phyloP scores from a whole-genome alignment of 2,888 invertebrate species.

The Chesias legatella region DNA sequence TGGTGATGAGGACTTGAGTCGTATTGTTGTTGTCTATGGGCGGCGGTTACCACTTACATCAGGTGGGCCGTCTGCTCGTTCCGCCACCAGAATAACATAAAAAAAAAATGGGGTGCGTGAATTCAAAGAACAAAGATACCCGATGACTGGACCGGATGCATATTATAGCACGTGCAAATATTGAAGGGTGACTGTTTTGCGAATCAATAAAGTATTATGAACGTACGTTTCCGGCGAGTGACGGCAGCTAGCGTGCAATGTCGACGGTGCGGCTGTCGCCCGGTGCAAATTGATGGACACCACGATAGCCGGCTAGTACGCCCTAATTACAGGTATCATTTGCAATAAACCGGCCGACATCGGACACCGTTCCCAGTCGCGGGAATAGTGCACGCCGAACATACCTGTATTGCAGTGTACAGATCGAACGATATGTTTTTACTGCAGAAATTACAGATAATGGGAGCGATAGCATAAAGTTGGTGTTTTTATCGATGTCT shows the following conservation, averaged over 20 bases:
- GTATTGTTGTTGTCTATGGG: too few species aligned
- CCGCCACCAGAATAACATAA: too few species aligned
- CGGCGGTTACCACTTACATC: too few species aligned
- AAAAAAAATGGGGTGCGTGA: conserved; percentile 5
- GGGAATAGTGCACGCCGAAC: conserved; percentile 29
- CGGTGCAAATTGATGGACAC: conserved; percentile 62
- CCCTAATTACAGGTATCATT: conserved; percentile 75
- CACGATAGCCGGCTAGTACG: conserved; percentile 49
- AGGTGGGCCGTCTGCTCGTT: too few species aligned
- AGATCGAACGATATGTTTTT: conserved; percentile 19
- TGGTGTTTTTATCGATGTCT: background rate
- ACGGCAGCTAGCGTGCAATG: conserved; percentile 37
- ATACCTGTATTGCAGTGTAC: conserved; percentile 13
- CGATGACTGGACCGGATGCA: conserved; percentile 18
- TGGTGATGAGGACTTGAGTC: too few species aligned
- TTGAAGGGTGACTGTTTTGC: conserved; percentile 36
- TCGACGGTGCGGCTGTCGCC: conserved; percentile 31
- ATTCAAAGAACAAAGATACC: conserved; percentile 9
- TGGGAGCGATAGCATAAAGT: conserved; percentile 5
- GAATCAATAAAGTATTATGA: conserved; percentile 64
- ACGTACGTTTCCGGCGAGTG: conserved; percentile 55
- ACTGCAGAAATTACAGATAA: conserved; percentile 7
- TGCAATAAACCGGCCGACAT: conserved; percentile 63
- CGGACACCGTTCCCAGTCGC: conserved; percentile 35
- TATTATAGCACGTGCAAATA: conserved; percentile 28